These are phyloP conservation scores for Melanogrammus aeglefinus DNA, from an alignment of 2,797 vertebrate species.

Conservation along the genomic window DNA sequence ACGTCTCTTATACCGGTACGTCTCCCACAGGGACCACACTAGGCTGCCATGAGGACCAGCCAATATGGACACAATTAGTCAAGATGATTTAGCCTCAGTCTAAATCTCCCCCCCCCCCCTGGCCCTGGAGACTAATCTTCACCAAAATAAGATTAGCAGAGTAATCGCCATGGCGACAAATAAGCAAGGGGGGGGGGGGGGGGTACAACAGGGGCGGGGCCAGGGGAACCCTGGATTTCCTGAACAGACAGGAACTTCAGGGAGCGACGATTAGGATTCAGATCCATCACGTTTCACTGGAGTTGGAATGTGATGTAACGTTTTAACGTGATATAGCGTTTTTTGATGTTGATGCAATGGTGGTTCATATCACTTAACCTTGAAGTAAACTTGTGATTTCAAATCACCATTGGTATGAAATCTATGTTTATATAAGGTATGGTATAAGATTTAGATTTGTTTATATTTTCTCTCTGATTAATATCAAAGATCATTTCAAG, in stretches of 20 bases:
- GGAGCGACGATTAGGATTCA: background rate
- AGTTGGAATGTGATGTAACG: no score
- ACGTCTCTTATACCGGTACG: background rate
- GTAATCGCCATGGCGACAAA: constrained; percentile 27
- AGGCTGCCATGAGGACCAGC: background rate
- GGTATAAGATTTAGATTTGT: no score
- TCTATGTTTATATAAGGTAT: no score
- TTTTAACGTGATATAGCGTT: no score
- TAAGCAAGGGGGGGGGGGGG: constrained; percentile 33
- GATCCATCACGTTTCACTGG: background rate
- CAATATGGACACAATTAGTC: constrained; percentile 16
- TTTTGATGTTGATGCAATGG: no score
- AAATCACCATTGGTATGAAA: no score
- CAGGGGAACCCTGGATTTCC: constrained; percentile 43
- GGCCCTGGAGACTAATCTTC: constrained; percentile 35
- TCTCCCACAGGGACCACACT: background rate
- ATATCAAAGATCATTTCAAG: no score
- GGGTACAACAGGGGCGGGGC: constrained; percentile 15
- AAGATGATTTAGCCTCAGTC: background rate
- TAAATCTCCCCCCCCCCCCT: constrained; percentile 6
- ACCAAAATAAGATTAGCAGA: constrained; percentile 38
- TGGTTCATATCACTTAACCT: no score
- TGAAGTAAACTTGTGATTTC: no score
- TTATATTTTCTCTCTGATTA: no score
- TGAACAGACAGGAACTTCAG: constrained; percentile 11